Base-by-base conservation (phyloP, 2,888 invertebrate genomes). In the Dynastes hyllus region DNA sequence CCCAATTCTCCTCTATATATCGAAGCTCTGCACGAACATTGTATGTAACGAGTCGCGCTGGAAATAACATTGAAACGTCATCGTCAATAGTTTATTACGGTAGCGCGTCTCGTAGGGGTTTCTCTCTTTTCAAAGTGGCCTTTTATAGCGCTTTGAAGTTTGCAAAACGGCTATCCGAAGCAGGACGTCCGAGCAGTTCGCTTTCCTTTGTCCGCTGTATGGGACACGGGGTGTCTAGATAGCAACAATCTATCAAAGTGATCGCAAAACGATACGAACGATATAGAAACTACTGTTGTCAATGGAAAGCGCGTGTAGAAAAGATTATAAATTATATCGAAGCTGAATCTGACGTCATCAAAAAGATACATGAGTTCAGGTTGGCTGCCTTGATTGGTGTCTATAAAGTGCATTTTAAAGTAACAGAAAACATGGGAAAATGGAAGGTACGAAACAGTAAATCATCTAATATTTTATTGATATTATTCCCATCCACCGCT, bases 51-150 rank as follows among this genome's bases (percentile, higher is more conserved):
- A n/a, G 9, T 11, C 1, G 55, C 55, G 55, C 13, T 22, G 55
- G n/a, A 55, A 55, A 55, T 55, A 55, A 55, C 55, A 55, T 55
- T 13, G 55, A 55, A 55, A 55, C 55, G 55, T 55, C 55, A 55
- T 55, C 55, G 16, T 55, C 55, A 55, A 55, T 55, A 55, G 55
- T 55, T 55, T 55, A 55, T 55, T 55, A 55, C 13, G 55, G 55
- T n/a, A n/a, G 55, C 55, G 22, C 22, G 11, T 55, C 22, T 22
- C 55, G 8, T 55, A n/a, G n/a, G 55, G 55, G 11, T 55, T 55
- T 13, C 13, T 6, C n/a, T 11, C 45, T 45, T 55, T 55, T n/a
- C 13, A 55, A 55, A 55, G 8, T 13, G 55, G 55, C 55, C 22
- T 55, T 22, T n/a, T 22, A 55, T 22, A n/a, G 6, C 55, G 22